Evolutionary conservation across 2,888 invertebrate genomes (phyloP).

Genomic region (Crocallis elinguaria): DNA sequence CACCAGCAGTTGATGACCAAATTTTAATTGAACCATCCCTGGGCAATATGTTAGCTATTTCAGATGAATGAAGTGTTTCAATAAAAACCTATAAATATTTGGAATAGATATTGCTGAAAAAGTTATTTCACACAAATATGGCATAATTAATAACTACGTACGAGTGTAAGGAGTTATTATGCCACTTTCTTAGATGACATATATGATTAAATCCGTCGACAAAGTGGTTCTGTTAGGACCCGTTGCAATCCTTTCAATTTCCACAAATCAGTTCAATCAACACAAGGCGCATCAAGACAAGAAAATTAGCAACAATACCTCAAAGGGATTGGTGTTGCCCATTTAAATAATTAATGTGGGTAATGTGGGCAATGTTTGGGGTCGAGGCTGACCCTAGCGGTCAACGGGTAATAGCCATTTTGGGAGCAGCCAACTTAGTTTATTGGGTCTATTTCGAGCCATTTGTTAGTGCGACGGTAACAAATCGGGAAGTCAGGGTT

Average conservation of each 20-base stretch:
- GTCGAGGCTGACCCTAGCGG: conserved; percentile 52
- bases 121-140: too few species aligned
- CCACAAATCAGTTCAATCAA: conserved; percentile 1
- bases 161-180: too few species aligned
- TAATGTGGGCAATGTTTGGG: conserved; percentile 50
- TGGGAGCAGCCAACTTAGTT: conserved; percentile 73
- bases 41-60: too few species aligned
- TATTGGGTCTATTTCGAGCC: conserved; percentile 68
- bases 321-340: conserved; percentile 57
- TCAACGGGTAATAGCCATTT: conserved; percentile 75
- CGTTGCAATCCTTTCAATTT: conserved; percentile 9
- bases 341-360: conserved; percentile 74
- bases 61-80: too few species aligned
- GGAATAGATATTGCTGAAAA: too few species aligned
- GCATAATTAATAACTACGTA: too few species aligned
- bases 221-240: conserved; percentile 22
- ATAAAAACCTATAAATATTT: too few species aligned
- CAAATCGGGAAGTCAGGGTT: conserved; percentile 53
- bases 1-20: too few species aligned
- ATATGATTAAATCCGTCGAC: too few species aligned
- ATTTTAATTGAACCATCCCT: too few species aligned
- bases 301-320: conserved; percentile 57
- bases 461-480: conserved; percentile 45
- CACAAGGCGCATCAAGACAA: conserved; percentile 33
- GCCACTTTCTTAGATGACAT: too few species aligned